Conservation (phyloP, 1,140 invertebrate genomes). For the Babylonia areolata region DNA sequence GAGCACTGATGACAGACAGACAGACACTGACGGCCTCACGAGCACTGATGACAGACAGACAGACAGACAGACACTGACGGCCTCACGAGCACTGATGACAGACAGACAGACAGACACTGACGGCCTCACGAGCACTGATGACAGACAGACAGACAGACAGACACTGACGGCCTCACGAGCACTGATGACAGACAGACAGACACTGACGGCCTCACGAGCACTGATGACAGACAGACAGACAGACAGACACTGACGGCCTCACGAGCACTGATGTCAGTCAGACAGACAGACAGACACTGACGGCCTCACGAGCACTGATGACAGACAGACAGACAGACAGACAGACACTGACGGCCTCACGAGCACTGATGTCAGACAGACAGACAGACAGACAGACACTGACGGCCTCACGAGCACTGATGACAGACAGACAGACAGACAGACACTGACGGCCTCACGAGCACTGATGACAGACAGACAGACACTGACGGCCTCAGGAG, state of each 20-base stretch:
- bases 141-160: background rate
- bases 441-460: no score
- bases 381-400: background rate
- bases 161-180: background rate
- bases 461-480: no score
- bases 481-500: no score
- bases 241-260: background rate
- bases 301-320: no score
- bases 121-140: no score
- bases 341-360: no score
- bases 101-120: conserved; percentile 6
- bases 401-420: no score
- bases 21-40: background rate
- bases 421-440: background rate
- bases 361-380: no score
- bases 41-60: background rate
- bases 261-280: no score
- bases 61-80: background rate
- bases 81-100: no score
- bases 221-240: background rate
- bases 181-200: background rate
- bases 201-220: background rate
- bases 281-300: no score
- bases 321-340: background rate
- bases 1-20: no score